phyloP scores from a whole-genome alignment of 2,888 invertebrate genomes.

The Drosophila merina region DNA sequence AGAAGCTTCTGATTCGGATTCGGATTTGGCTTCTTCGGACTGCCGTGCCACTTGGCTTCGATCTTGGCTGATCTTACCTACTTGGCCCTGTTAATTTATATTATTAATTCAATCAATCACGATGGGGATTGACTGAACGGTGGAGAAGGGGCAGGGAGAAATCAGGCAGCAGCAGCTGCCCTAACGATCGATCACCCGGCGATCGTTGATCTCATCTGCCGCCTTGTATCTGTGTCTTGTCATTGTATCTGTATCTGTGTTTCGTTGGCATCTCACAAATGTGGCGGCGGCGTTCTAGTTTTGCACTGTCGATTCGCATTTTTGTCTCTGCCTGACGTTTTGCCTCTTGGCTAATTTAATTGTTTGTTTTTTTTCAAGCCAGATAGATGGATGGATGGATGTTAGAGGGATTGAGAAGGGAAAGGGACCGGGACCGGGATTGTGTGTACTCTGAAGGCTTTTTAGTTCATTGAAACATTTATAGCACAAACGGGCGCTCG shows the following conservation, averaged over 20 bases:
- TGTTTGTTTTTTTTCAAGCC: constrained; percentile 70
- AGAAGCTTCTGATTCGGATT: constrained; percentile 26
- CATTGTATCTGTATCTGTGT: constrained; percentile 22
- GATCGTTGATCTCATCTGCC: constrained; percentile 65
- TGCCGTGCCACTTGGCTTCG: constrained; percentile 43
- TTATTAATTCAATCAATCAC: constrained; percentile 80
- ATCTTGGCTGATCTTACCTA: constrained; percentile 75
- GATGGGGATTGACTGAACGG: constrained; percentile 20
- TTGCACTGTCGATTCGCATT: constrained; percentile 61
- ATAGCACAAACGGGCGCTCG: constrained; percentile 58
- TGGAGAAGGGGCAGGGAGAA: not conserved
- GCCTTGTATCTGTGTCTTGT: constrained; percentile 18
- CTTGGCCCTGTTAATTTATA: constrained; percentile 76
- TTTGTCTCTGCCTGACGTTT: constrained; percentile 51
- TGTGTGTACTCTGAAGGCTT: constrained; percentile 39
- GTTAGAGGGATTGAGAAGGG: constrained; percentile 9
- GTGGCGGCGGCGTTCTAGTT: constrained; percentile 72
- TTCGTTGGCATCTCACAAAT: constrained; percentile 71
- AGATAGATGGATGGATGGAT: constrained; percentile 13
- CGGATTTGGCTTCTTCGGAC: not conserved
- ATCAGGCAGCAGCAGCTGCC: constrained; percentile 44
- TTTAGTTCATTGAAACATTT: constrained; percentile 79
- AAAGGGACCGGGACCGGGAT: not conserved
- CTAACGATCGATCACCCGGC: constrained; percentile 68
- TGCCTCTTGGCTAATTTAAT: constrained; percentile 78